phyloP scores from a whole-genome alignment of 2,888 invertebrate genomes.

The Coecobrya sp. region DNA sequence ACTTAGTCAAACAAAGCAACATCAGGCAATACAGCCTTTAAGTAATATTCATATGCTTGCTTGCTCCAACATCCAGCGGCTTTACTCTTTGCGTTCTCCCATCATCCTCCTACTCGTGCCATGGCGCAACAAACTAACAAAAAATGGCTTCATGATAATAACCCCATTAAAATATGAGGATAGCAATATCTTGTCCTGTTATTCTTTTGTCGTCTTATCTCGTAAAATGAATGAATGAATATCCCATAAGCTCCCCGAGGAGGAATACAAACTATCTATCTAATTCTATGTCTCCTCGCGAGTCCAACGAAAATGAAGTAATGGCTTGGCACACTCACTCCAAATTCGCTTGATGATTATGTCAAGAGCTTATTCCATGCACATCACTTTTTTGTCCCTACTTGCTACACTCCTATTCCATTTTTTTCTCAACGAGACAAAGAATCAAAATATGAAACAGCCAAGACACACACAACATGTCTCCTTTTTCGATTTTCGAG shows the following conservation, averaged over 20 bases:
- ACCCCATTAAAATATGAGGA: constrained; percentile 23
- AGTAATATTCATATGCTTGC: constrained; percentile 36
- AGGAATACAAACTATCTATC: constrained; percentile 62
- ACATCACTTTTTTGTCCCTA: constrained; percentile 39
- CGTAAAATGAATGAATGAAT: constrained; percentile 52
- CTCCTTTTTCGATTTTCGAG: constrained; percentile 3
- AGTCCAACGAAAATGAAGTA: constrained; percentile 57
- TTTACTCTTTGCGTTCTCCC: neutral
- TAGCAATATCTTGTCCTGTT: constrained; percentile 33
- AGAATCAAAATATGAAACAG: constrained; percentile 37
- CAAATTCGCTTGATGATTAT: constrained; percentile 25
- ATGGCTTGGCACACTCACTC: constrained; percentile 5
- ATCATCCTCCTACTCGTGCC: neutral
- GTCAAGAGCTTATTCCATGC: constrained; percentile 49
- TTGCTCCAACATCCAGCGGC: neutral
- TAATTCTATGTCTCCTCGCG: constrained; percentile 55
- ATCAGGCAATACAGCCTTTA: constrained; percentile 26
- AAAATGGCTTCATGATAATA: constrained; percentile 50
- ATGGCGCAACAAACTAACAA: neutral
- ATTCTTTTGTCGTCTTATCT: constrained; percentile 51
- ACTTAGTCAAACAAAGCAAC: neutral
- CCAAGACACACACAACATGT: constrained; percentile 16
- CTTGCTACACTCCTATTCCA: neutral
- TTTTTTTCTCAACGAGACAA: neutral
- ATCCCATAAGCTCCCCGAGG: constrained; percentile 69